Conservation (phyloP, 2,888 invertebrate species). For the Nomada ruficornis region DNA sequence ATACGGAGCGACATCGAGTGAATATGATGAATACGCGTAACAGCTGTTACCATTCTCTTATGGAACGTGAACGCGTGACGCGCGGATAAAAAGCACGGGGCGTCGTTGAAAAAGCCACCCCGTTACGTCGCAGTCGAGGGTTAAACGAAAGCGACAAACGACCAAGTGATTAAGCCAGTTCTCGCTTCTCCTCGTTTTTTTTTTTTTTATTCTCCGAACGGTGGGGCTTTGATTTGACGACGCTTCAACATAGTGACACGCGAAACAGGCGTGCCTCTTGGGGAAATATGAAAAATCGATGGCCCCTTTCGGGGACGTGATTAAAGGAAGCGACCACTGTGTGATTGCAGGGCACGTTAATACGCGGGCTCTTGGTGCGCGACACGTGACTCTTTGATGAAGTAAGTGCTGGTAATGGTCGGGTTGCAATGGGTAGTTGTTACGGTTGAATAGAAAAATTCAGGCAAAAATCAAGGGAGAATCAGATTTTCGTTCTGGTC, state of each 20-base stretch:
- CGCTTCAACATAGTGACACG: conserved; percentile 6
- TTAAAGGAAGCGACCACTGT: conserved; percentile 35
- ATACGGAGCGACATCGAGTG: conserved; percentile 50
- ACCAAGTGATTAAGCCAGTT: conserved; percentile 48
- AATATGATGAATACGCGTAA: conserved; percentile 67
- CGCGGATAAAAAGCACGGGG: conserved; percentile 52
- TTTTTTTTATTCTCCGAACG: conserved; percentile 13
- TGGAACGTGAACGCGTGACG: conserved; percentile 49
- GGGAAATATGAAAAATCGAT: conserved; percentile 49
- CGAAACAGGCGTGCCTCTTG: conserved; percentile 21
- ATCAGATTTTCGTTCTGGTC: too few species aligned
- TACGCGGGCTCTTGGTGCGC: not conserved
- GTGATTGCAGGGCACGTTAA: conserved; percentile 18
- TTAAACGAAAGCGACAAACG: conserved; percentile 46
- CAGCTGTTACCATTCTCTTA: conserved; percentile 51
- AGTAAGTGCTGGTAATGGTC: not conserved
- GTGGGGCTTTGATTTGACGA: conserved; percentile 28
- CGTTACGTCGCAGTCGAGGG: not conserved
- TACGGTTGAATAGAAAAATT: too few species aligned
- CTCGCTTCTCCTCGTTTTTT: not conserved
- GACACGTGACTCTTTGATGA: conserved; percentile 6
- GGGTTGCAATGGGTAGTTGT: not conserved
- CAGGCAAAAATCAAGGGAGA: too few species aligned
- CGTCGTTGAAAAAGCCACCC: conserved; percentile 41
- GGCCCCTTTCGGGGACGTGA: conserved; percentile 30